Base-by-base conservation (phyloP, 2,113 vertebrate genomes). In the Aptenodytes forsteri region DNA sequence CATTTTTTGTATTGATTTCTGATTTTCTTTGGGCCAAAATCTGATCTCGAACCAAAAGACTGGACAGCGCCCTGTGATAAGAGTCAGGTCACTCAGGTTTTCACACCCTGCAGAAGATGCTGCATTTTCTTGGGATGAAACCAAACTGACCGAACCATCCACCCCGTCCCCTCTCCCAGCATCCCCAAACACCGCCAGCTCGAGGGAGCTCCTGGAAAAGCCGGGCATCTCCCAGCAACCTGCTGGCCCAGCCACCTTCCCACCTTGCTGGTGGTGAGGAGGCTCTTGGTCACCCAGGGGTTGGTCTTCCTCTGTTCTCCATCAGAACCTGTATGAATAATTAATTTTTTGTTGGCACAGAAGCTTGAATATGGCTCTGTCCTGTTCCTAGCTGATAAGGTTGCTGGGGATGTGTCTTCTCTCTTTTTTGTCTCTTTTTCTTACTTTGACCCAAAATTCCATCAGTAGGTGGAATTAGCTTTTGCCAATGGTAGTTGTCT, bases 301-400 rank as follows among this genome's bases (percentile, higher is more conserved):
- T 13, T 83, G 85, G n/a, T 88, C 67, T 77, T 77, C 47, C 38
- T 90, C 88, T 90, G 38, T 18, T 95, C 83, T 83, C 83, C 64
- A 5, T 3, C 17, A 66, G 58, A 96, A 77, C 59, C 70, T 32
- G 36, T 46, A 73, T 29, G 62, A 95, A 90, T 90, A 90, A 94
- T 86, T 80, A 66, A 58, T 56, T 52, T 76, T 64, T 75, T 62
- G 61, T 69, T 93, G 89, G 89, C 82, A 89, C 65, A 49, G 52
- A 55, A 72, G 30, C 52, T 40, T 3, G 27, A 83, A 47, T 11
- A 30, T 83, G 78, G 61, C 38, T 93, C 65, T 79, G 44, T 85
- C 65, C 91, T 94, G 84, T 12, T 91, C 82, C 62, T 49, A 15
- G 82, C 90, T 91, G 93, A 91, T 72, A 79, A 93, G 62, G 87